Conservation (phyloP, 2,888 invertebrate genomes). For the Cacoxenus indagator region DNA sequence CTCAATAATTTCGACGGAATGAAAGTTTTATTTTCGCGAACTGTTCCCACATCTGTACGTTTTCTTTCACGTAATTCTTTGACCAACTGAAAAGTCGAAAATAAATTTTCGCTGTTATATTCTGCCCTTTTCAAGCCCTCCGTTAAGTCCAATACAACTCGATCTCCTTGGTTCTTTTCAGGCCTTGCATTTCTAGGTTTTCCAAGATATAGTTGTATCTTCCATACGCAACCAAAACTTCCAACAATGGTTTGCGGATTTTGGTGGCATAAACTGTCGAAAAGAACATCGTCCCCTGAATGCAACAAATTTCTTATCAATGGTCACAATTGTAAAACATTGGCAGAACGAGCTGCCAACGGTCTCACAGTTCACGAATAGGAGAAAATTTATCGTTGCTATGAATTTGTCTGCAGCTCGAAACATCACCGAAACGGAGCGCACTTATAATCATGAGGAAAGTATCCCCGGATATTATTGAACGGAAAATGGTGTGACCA, state of each 20-base stretch:
- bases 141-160: slow-evolving; percentile 3
- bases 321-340: slow-evolving; percentile 14
- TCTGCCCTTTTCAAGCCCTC: slow-evolving; percentile 1
- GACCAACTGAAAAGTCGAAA: slow-evolving; percentile 8
- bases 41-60: slow-evolving; percentile 17
- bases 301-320: slow-evolving; percentile 14
- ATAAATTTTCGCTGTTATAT: slow-evolving; percentile 14
- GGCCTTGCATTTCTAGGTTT: too few species aligned
- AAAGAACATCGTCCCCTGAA: too few species aligned
- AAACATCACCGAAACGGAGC: too few species aligned
- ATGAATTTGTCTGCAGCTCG: slow-evolving; percentile 12
- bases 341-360: slow-evolving; percentile 14
- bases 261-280: too few species aligned
- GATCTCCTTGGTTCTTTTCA: slow-evolving; percentile 11
- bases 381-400: slow-evolving; percentile 9
- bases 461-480: slow-evolving; percentile 7
- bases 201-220: too few species aligned
- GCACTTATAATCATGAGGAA: slow-evolving; percentile 16
- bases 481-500: too few species aligned
- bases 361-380: slow-evolving; percentile 21
- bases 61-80: slow-evolving; percentile 17
- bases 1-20: slow-evolving; percentile 11
- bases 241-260: too few species aligned
- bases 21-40: slow-evolving; percentile 4
- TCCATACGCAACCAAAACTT: too few species aligned